Base-by-base conservation (phyloP, 2,113 vertebrate genomes). In the Dunckerocampus dactyliophorus region DNA sequence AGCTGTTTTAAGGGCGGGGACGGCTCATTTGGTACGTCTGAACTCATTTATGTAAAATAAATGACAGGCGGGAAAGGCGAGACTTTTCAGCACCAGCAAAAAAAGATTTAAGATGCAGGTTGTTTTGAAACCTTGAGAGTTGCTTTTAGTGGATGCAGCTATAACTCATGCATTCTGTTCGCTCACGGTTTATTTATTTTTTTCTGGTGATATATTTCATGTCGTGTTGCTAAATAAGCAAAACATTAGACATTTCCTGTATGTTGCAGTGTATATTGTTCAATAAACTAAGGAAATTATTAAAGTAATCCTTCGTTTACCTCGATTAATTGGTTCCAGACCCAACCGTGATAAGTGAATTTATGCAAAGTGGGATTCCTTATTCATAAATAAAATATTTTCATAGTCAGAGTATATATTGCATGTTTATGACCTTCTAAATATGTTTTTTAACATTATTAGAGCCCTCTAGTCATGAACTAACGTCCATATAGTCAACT, bases 1-100 rank as follows among this genome's bases (percentile, higher is more conserved):
- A 85, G 80, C 76, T 65, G 68, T 78, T 86, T 77, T 84, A 60
- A 42, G 74, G 70, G 67, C 56, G 54, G 62, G 60, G 68, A 71
- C 42, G 64, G 64, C 78, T 71, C 51, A 75, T 86, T 86, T 85
- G 77, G 65, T 72, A 56, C 52, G 71, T 72, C 62, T 59, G 28
- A 80, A 68, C 63, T 72, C 65, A 72, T 79, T 72, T 62, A 63
- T 65, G 62, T 77, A 62, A 78, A 74, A 79, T n/a, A 72, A 63
- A 76, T 71, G 72, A 76, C 67, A 77, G 59, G 34, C 28, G 45
- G 21, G 52, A 37, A 64, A 51, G 24, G 49, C 46, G 21, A 42
- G 58, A 46, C 10, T 42, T 80, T 64, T 28, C n/a, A 53, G 51
- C 20, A 28, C 1, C 37, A 45, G 31, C 14, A 9, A 57, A 53